phyloP scores from a whole-genome alignment of 2,113 vertebrate species.

The Nibea coibor region DNA sequence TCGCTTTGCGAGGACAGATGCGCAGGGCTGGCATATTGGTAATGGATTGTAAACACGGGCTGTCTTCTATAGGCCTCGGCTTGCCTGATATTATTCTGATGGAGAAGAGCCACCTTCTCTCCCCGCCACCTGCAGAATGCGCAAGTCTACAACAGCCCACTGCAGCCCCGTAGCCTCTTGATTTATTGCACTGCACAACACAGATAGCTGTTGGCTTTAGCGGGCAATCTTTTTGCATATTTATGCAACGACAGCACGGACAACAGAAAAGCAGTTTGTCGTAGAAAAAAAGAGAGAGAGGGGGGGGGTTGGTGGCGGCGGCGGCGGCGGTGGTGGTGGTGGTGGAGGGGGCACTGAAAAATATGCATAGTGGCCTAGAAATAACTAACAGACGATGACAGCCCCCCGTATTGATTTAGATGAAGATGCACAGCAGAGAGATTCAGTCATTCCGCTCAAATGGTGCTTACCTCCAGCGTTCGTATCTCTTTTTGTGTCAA shows the following conservation, averaged over 20 bases:
- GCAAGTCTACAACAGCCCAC: conserved; percentile 87
- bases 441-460: conserved; percentile 29
- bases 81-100: conserved; percentile 70
- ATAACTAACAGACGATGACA: conserved; percentile 48
- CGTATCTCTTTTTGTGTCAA: conserved; percentile 97
- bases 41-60: conserved; percentile 69
- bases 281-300: neutral
- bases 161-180: conserved; percentile 84
- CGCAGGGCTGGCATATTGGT: conserved; percentile 55
- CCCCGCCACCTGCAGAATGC: conserved; percentile 94
- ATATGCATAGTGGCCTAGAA: conserved; percentile 66
- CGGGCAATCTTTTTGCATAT: conserved; percentile 25
- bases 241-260: conserved; percentile 18
- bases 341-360: neutral
- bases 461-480: conserved; percentile 92
- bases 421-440: conserved; percentile 55
- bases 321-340: neutral
- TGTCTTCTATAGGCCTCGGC: conserved; percentile 73
- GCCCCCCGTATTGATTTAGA: conserved; percentile 50
- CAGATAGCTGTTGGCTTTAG: conserved; percentile 64
- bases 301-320: no score
- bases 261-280: conserved; percentile 11
- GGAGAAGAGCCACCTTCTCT: conserved; percentile 83
- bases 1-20: conserved; percentile 52
- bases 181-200: conserved; percentile 84